These are phyloP conservation scores for Heterocephalus glaber DNA, from an alignment of 2,113 vertebrate genomes.

Conservation along the genomic window DNA sequence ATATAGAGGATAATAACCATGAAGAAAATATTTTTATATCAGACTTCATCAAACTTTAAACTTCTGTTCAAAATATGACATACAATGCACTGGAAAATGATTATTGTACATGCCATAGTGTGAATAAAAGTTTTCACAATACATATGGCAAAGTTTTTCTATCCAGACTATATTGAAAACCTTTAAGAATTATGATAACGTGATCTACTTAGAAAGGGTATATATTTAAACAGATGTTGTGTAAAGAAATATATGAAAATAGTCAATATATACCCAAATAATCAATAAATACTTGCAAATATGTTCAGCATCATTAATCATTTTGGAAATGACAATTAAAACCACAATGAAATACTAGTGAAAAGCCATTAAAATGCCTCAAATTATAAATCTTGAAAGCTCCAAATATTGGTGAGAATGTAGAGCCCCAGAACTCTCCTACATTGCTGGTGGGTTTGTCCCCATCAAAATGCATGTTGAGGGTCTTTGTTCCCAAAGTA, in stretches of 20 bases:
- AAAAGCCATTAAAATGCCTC: not conserved
- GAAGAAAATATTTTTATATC: not conserved
- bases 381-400: not conserved
- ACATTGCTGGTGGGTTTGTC: not conserved
- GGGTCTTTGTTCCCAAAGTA: not conserved
- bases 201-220: not conserved
- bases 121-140: not conserved
- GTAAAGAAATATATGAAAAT: not conserved
- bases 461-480: not conserved
- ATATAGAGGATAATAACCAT: not conserved
- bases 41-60: constrained; percentile 5
- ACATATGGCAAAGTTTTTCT: not conserved
- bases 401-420: not conserved
- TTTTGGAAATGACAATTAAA: constrained; percentile 4
- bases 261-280: not conserved
- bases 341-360: not conserved
- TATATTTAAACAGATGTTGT: constrained; percentile 11
- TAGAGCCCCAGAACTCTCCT: not conserved
- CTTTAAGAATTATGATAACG: not conserved
- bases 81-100: not conserved
- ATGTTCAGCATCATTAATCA: not conserved
- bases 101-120: not conserved
- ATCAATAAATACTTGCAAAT: not conserved
- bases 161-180: not conserved
- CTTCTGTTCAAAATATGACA: not conserved